Evolutionary conservation across 2,113 vertebrate species (phyloP), one percentile per base, ranked within the genome.

Genomic region (Marmota flaviventris): DNA sequence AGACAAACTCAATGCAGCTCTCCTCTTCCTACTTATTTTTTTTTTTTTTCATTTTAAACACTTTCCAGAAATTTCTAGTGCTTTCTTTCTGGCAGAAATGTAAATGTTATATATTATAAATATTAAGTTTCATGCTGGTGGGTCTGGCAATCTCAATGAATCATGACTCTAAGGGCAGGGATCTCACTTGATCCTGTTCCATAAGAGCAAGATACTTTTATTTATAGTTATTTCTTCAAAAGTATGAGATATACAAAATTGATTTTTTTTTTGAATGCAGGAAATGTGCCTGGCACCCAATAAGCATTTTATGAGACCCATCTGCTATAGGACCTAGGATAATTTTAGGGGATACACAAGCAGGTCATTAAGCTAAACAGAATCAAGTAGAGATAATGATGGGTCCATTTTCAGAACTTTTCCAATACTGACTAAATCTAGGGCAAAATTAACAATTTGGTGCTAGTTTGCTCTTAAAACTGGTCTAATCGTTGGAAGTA

Each of bases 21-120:
- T 25, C 69, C 39, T n/a, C 73, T 92, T 63, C 45, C 48, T 17
- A 5, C 32, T 39, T 61, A 13, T 51, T 56, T n/a, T 48, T 42
- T 42, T 39, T 51, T 56, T n/a, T 93, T 83, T 85, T 95, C 91
- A 86, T 93, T 97, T 97, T 94, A 76, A 94, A 97, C 67, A 69
- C 65, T 94, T 94, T 91, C 45, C 42, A 96, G 72, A 94, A 92
- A 81, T 85, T 86, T 72, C 48, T 34, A 95, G 45, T 63, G 27
- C 16, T 85, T 95, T 94, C 51, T 75, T 76, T 79, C 29, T 72
- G 72, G 14, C 24, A 92, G 58, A 85, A 88, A 58, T 76, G 25
- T 25, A 63, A 63, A 63, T 27, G 27, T 25, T 63, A 63, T 27
- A 25, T 10, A 53, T 95, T 84, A 56, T 56, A 92, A 70, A 42